Percentiles rank a stretch among this genome's conserved stretches.
Evolutionary conservation across 2,888 invertebrate genomes (phyloP).

Genomic region (Tanytarsus gracilentus): DNA sequence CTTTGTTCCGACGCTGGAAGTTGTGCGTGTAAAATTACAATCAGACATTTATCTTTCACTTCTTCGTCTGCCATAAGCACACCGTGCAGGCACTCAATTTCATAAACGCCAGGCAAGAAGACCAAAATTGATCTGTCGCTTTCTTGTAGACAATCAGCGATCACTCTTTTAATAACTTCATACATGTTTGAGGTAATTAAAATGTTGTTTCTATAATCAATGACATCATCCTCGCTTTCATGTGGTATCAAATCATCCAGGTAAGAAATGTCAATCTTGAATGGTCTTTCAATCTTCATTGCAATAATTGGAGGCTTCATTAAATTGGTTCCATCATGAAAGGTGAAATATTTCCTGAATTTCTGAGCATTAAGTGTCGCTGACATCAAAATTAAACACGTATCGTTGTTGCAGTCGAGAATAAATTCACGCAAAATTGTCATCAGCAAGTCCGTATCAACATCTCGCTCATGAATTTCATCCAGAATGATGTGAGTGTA

Average conservation of each 20-base stretch:
- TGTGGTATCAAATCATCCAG: slow-evolving; percentile 45
- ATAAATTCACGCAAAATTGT: slow-evolving; percentile 72
- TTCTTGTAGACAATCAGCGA: slow-evolving; percentile 38
- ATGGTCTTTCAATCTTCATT: slow-evolving; percentile 40
- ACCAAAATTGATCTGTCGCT: slow-evolving; percentile 61
- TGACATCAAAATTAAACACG: slow-evolving; percentile 82
- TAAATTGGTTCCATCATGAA: neutral
- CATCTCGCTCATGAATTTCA: slow-evolving; percentile 88
- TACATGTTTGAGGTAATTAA: slow-evolving; percentile 52
- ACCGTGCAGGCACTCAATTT: slow-evolving; percentile 52
- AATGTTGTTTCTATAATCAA: neutral
- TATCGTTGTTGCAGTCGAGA: slow-evolving; percentile 51
- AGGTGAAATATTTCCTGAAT: slow-evolving; percentile 60
- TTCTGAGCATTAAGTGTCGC: slow-evolving; percentile 74
- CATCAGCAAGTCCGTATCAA: slow-evolving; percentile 84
- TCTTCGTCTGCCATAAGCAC: neutral
- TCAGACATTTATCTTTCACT: neutral
- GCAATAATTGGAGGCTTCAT: neutral
- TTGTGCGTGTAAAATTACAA: slow-evolving; percentile 55
- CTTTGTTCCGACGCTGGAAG: slow-evolving; percentile 65
- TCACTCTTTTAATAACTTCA: slow-evolving; percentile 51
- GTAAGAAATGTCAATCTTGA: slow-evolving; percentile 54
- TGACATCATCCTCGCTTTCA: neutral
- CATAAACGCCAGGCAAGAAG: slow-evolving; percentile 80
- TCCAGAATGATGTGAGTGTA: slow-evolving; percentile 87